A percentile compares a stretch with the other conserved stretches of the same genome.
Evolutionary conservation across 1,140 invertebrate species (phyloP).

Genomic region (Drosophila parvula): DNA sequence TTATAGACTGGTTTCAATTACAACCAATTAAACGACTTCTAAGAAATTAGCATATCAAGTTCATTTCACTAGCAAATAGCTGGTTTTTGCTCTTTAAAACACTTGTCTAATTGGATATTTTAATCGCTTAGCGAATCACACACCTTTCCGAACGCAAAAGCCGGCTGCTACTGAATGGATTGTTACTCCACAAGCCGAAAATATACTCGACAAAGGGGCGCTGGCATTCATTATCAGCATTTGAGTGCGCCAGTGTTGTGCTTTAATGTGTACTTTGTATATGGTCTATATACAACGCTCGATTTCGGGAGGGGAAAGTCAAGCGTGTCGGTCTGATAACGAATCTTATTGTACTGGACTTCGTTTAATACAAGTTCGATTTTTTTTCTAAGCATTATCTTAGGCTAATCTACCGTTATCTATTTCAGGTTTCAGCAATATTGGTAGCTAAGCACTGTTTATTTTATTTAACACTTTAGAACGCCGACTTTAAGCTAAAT

Average conservation of each 20-base stretch:
- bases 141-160: conserved; percentile 60
- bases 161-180: conserved; percentile 51
- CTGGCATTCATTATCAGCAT: conserved; percentile 45
- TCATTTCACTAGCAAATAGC: conserved; percentile 9
- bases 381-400: conserved; percentile 3
- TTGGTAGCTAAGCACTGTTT: conserved; percentile 1
- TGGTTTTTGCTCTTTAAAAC: conserved; percentile 23
- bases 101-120: conserved; percentile 5
- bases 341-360: conserved; percentile 37
- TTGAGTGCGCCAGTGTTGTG: conserved; percentile 3
- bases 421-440: background rate
- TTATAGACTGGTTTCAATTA: background rate
- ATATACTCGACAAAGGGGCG: conserved; percentile 28
- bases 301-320: conserved; percentile 30
- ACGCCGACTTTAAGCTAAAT: background rate
- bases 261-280: conserved; percentile 19
- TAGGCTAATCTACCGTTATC: conserved; percentile 27
- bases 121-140: conserved; percentile 24
- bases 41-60: conserved; percentile 26
- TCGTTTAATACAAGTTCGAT: conserved; percentile 12
- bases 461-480: background rate
- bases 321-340: conserved; percentile 39
- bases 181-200: conserved; percentile 15
- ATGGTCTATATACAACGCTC: conserved; percentile 15
- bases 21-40: background rate